phyloP scores from a whole-genome alignment of 2,113 vertebrate genomes.

The Trichomycterus rosablanca region DNA sequence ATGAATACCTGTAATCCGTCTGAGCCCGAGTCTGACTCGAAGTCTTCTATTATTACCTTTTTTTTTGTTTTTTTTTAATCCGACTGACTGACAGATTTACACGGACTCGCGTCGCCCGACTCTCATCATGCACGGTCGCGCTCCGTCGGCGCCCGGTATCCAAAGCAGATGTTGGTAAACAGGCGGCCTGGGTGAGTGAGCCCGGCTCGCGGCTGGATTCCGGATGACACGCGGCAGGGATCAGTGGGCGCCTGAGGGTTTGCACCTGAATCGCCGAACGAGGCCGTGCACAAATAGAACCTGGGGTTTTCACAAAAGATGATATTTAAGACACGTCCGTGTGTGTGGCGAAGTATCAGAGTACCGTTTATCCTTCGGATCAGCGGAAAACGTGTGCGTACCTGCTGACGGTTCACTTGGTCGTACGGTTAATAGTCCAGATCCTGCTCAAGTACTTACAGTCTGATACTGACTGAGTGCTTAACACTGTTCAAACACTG shows the following conservation, averaged over 20 bases:
- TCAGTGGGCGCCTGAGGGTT: slow-evolving; percentile 68
- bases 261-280: slow-evolving; percentile 79
- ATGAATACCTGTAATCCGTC: slow-evolving; percentile 30
- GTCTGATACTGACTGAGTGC: slow-evolving; percentile 13
- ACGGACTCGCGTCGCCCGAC: slow-evolving; percentile 45
- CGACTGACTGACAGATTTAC: slow-evolving; percentile 10
- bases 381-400: slow-evolving; percentile 18
- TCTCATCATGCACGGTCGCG: slow-evolving; percentile 43
- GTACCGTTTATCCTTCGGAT: slow-evolving; percentile 38
- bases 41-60: too few relatives aligned
- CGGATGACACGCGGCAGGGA: slow-evolving; percentile 65
- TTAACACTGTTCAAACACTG: slow-evolving; percentile 19
- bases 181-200: slow-evolving; percentile 68
- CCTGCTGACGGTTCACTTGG: slow-evolving; percentile 15
- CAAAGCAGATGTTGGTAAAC: slow-evolving; percentile 69
- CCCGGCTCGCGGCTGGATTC: slow-evolving; percentile 70
- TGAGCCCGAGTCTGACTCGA: slow-evolving; percentile 5
- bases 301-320: slow-evolving; percentile 19
- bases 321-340: slow-evolving; percentile 26
- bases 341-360: slow-evolving; percentile 8
- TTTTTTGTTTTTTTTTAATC: slow-evolving; percentile 2
- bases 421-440: slow-evolving; percentile 3
- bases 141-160: slow-evolving; percentile 63
- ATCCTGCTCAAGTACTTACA: not conserved
- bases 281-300: slow-evolving; percentile 44